Evolutionary conservation across 2,888 invertebrate species (phyloP).

Genomic region (Prostheceraeus crozeri): DNA sequence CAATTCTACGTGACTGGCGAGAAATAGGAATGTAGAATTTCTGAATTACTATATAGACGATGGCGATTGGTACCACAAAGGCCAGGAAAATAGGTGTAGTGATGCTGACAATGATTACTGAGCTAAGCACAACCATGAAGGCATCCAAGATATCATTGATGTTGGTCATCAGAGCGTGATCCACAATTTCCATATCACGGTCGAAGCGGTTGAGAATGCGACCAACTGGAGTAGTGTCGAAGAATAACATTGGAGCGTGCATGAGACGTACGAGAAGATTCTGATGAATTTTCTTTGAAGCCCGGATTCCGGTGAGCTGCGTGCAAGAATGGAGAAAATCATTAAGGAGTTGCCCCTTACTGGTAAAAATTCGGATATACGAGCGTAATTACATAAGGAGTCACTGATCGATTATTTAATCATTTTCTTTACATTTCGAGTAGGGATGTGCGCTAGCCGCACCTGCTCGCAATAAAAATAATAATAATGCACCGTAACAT

Average conservation of each 20-base stretch:
- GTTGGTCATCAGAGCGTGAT: conserved; percentile 44
- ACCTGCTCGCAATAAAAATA: no score
- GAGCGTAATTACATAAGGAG: no score
- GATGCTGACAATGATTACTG: neutral
- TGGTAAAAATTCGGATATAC: no score
- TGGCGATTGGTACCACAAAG: neutral
- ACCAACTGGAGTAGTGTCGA: conserved; percentile 56
- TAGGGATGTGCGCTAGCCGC: no score
- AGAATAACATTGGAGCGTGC: conserved; percentile 44
- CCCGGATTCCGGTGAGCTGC: neutral
- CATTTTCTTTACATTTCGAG: no score
- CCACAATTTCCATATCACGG: conserved; percentile 47
- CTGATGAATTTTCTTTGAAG: conserved; percentile 7
- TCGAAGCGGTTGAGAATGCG: conserved; percentile 55
- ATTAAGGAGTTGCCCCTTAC: no score
- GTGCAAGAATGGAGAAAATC: no score
- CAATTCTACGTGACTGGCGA: conserved; percentile 34
- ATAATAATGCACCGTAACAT: no score
- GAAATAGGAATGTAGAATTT: conserved; percentile 36
- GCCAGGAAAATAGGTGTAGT: neutral
- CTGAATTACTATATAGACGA: no score
- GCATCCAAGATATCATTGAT: conserved; percentile 1
- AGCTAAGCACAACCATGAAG: neutral
- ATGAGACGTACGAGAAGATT: conserved; percentile 21
- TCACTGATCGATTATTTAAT: no score